These are phyloP conservation scores for Heliconius eleuchia DNA, from an alignment of 1,140 invertebrate genomes.

Conservation along the genomic window DNA sequence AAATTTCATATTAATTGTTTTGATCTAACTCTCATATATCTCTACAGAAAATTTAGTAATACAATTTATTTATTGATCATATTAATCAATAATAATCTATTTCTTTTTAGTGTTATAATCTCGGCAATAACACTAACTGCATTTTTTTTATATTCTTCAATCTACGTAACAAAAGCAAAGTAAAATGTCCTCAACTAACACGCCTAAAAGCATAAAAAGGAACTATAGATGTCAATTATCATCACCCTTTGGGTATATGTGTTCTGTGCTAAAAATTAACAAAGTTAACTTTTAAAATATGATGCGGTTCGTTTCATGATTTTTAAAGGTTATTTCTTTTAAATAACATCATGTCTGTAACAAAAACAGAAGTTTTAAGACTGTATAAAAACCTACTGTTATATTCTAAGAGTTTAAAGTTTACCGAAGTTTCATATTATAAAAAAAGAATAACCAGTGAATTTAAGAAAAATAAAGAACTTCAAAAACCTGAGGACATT, in stretches of 20 bases:
- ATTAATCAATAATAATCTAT: too few relatives aligned
- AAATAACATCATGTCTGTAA: slow-evolving; percentile 48
- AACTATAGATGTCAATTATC: not conserved
- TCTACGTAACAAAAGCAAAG: not conserved
- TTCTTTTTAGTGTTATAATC: not conserved
- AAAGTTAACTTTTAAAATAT: not conserved
- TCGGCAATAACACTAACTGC: not conserved
- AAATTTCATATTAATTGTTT: too few relatives aligned
- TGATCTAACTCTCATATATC: too few relatives aligned
- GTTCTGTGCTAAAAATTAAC: too few relatives aligned
- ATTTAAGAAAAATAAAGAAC: slow-evolving; percentile 83
- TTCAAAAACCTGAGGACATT: slow-evolving; percentile 81
- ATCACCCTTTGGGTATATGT: too few relatives aligned
- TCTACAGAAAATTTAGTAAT: too few relatives aligned
- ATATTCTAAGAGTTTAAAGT: slow-evolving; percentile 64
- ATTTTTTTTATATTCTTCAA: not conserved
- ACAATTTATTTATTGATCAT: too few relatives aligned
- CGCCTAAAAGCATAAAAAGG: not conserved
- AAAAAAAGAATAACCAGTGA: slow-evolving; percentile 69
- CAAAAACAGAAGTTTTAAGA: slow-evolving; percentile 59
- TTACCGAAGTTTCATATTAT: slow-evolving; percentile 66
- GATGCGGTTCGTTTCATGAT: not conserved
- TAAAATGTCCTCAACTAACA: not conserved
- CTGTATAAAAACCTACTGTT: slow-evolving; percentile 67
- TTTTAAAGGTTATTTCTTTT: not conserved